phyloP scores from a whole-genome alignment of 2,888 invertebrate genomes.

The Patella depressa region DNA sequence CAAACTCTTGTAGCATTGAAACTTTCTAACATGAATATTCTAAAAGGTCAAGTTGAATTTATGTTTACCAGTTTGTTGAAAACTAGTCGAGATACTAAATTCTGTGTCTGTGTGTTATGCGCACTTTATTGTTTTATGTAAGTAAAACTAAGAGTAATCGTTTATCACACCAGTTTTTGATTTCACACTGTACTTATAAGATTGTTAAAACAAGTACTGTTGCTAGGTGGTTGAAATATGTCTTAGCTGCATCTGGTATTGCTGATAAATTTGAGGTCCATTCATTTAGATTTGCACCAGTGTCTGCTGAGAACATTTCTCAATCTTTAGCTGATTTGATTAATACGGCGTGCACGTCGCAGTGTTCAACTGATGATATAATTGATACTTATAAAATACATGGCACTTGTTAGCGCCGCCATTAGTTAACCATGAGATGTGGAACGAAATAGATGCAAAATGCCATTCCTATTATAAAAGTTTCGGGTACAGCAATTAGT shows the following conservation, averaged over 20 bases:
- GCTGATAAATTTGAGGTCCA: constrained; percentile 23
- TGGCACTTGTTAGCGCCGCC: not conserved
- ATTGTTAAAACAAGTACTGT: not conserved
- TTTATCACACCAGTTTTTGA: not conserved
- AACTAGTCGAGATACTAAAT: too few species aligned
- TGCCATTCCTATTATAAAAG: not conserved
- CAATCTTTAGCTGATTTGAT: not conserved
- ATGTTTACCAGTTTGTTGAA: too few species aligned
- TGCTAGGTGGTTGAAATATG: not conserved
- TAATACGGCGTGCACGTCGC: not conserved
- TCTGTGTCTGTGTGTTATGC: too few species aligned
- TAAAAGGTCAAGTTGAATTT: too few species aligned
- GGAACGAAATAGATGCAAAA: not conserved
- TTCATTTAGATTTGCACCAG: constrained; percentile 19
- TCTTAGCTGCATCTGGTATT: constrained; percentile 18
- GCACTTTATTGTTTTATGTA: not conserved
- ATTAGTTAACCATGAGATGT: not conserved
- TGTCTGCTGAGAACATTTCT: not conserved
- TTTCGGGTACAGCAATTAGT: not conserved
- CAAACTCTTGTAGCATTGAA: too few species aligned
- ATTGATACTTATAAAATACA: not conserved
- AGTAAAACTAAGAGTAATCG: not conserved
- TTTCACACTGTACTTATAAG: not conserved
- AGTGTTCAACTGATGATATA: too few species aligned
- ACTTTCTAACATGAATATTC: too few species aligned